These are phyloP conservation scores for Mimachlamys varia DNA, from an alignment of 2,888 invertebrate genomes.

Conservation along the genomic window DNA sequence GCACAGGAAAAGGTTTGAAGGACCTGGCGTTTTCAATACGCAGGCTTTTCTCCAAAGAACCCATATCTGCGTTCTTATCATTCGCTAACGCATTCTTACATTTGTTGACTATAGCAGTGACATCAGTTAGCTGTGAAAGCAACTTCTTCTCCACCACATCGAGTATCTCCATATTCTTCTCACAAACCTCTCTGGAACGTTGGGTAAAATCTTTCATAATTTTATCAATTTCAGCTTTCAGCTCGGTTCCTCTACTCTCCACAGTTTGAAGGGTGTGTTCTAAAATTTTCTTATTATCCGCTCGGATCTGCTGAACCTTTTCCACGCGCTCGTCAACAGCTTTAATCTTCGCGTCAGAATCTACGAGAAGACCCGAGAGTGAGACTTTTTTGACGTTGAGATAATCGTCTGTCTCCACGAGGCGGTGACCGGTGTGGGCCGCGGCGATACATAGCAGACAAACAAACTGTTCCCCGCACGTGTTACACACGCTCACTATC, in stretches of 20 bases:
- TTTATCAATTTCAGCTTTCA: slow-evolving; percentile 29
- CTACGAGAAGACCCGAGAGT: neutral
- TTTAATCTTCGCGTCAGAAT: neutral
- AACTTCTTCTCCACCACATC: neutral
- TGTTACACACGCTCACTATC: slow-evolving; percentile 5
- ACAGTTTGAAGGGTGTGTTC: neutral
- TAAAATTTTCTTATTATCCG: neutral
- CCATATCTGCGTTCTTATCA: slow-evolving; percentile 12
- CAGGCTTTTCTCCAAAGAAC: neutral
- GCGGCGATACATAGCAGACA: slow-evolving; percentile 1
- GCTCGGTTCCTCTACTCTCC: neutral
- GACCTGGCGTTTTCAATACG: neutral
- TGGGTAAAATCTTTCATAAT: neutral
- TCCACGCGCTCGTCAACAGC: neutral
- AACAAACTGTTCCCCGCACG: neutral
- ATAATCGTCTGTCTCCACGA: slow-evolving; percentile 6
- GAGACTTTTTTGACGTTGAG: neutral
- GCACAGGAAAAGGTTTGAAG: slow-evolving; percentile 10
- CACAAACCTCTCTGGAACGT: neutral
- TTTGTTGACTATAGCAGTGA: neutral
- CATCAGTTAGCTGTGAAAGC: neutral
- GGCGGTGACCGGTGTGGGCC: slow-evolving; percentile 2
- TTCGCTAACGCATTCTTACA: neutral
- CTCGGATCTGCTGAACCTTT: neutral
- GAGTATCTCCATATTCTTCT: neutral